Percentiles rank a stretch among this genome's conserved stretches.
These are phyloP conservation scores for Cassiopea andromeda DNA, from an alignment of 30 jellyfish, hydroid and myxozoan genomes.

Conservation along the genomic window DNA sequence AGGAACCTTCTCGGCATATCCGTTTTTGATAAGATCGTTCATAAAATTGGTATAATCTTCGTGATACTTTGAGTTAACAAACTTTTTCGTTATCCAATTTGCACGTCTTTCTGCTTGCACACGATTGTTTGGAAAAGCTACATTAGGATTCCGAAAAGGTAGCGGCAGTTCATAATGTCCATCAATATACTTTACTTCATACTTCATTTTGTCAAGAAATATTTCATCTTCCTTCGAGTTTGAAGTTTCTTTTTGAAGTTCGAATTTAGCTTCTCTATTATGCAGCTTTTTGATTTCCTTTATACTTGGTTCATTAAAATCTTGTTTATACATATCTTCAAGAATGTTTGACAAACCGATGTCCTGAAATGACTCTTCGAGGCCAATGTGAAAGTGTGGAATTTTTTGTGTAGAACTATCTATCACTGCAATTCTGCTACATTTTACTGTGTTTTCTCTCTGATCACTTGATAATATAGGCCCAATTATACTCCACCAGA, in stretches of 20 bases:
- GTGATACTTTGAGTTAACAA: conserved; percentile 6
- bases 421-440: conserved; percentile 43
- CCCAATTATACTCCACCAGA: conserved; percentile 49
- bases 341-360: not conserved
- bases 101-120: conserved; percentile 13
- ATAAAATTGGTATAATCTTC: not conserved
- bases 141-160: conserved; percentile 19
- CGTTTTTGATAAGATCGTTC: not conserved
- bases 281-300: conserved; percentile 10
- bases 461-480: conserved; percentile 12
- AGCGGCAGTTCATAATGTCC: conserved; percentile 43
- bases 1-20: not conserved
- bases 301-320: conserved; percentile 35
- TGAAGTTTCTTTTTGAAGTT: conserved; percentile 14
- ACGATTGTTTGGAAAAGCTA: conserved; percentile 45
- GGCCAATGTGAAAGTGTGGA: conserved; percentile 31
- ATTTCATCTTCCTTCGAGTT: conserved; percentile 26
- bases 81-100: conserved; percentile 2
- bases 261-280: conserved; percentile 1
- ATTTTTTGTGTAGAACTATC: conserved; percentile 9
- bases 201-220: conserved; percentile 2
- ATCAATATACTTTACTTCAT: conserved; percentile 7
- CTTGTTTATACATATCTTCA: conserved; percentile 23
- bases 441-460: not conserved
- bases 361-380: conserved; percentile 23